Conservation (phyloP, 2,113 vertebrate species). For the Zosterops hypoxanthus region DNA sequence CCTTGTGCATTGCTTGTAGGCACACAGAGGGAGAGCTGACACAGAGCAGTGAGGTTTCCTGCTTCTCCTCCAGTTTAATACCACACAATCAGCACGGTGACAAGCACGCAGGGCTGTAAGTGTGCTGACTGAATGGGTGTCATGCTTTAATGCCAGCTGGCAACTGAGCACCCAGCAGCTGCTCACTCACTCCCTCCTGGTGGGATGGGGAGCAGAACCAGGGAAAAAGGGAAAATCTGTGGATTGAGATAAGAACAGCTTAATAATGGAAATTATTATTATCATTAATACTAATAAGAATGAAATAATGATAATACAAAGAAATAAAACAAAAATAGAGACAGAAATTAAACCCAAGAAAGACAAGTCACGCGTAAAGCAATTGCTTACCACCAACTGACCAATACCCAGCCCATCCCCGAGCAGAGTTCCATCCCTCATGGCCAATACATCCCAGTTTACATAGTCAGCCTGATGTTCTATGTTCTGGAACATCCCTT, state of each 20-base stretch:
- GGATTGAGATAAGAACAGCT: neutral
- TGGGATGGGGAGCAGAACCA: neutral
- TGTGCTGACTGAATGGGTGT: neutral
- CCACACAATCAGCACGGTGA: neutral
- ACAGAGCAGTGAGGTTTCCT: conserved; percentile 6
- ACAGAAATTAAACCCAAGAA: neutral
- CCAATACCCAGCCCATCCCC: neutral
- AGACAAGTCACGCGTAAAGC: neutral
- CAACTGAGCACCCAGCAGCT: neutral
- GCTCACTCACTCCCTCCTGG: neutral
- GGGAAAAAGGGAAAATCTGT: neutral
- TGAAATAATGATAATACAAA: neutral
- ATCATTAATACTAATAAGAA: neutral
- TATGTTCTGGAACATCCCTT: neutral
- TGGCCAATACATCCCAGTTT: neutral
- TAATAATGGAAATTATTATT: neutral
- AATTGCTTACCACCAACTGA: neutral
- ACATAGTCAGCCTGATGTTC: neutral
- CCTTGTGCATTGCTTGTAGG: neutral
- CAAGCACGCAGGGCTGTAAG: neutral
- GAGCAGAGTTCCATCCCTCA: neutral
- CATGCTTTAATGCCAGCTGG: neutral
- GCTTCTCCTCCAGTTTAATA: neutral
- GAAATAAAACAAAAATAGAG: neutral
- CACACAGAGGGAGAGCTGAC: neutral